phyloP scores from a whole-genome alignment of 2,888 invertebrate genomes.

The Coecobrya sp. region DNA sequence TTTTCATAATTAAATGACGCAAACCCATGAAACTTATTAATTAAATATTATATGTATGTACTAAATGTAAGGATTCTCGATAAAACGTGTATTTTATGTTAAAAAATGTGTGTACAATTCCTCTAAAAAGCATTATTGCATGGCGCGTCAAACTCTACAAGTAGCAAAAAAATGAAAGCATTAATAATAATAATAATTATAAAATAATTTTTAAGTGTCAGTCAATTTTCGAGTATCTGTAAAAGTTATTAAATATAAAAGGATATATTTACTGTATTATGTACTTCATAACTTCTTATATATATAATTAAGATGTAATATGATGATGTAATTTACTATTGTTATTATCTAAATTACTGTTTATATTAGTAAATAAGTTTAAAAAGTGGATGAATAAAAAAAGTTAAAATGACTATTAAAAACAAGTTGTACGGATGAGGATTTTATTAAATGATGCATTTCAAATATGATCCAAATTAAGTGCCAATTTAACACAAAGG shows the following conservation, averaged over 20 bases:
- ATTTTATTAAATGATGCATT: background rate
- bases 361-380: constrained; percentile 35
- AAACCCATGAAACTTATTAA: too few species aligned
- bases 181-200: background rate
- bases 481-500: background rate
- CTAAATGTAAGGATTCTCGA: too few species aligned
- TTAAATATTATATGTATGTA: too few species aligned
- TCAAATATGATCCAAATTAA: background rate
- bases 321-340: background rate
- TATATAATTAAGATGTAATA: background rate
- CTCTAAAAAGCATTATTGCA: too few species aligned
- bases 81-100: too few species aligned
- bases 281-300: background rate
- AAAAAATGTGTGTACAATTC: too few species aligned
- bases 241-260: background rate
- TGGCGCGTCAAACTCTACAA: too few species aligned
- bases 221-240: background rate
- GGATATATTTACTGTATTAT: background rate
- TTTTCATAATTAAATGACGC: too few species aligned
- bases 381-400: constrained; percentile 54
- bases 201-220: background rate
- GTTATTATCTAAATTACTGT: constrained; percentile 14
- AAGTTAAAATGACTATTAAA: constrained; percentile 23
- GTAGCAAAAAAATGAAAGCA: background rate
- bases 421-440: background rate